Percentiles rank a stretch among this genome's conserved stretches.
Conservation (phyloP, 2,113 vertebrate species). For the Podilymbus podiceps region DNA sequence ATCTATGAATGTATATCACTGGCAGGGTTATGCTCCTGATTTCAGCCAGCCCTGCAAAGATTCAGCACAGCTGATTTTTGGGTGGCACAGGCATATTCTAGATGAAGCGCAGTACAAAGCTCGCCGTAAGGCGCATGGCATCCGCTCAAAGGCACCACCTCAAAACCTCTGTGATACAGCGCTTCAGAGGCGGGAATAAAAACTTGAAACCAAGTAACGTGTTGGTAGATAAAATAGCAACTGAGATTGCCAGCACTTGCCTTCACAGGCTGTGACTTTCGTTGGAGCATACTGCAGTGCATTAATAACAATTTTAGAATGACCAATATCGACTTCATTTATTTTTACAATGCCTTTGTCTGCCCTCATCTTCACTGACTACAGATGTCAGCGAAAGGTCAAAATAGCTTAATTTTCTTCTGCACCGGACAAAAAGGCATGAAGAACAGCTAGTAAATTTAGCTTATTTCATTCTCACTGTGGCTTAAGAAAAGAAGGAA, state of each 20-base stretch:
- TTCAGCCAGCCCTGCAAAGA: neutral
- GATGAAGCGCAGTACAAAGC: neutral
- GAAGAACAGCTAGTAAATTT: neutral
- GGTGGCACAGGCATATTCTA: neutral
- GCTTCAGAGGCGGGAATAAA: neutral
- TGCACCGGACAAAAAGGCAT: neutral
- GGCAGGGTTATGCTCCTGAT: neutral
- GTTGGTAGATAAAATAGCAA: neutral
- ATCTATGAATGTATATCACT: neutral
- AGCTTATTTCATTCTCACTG: neutral
- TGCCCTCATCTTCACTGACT: neutral
- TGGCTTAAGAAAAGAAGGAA: neutral
- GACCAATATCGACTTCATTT: neutral
- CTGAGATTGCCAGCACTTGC: neutral
- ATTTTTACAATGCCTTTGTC: neutral
- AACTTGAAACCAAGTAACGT: neutral
- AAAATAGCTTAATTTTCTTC: constrained; percentile 28
- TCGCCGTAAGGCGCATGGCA: fast-evolving
- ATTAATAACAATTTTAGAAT: neutral
- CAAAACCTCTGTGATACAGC: neutral
- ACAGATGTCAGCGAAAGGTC: constrained; percentile 11
- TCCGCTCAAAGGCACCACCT: neutral
- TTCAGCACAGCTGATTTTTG: neutral
- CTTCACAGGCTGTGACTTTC: neutral
- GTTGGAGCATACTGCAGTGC: neutral